These are phyloP conservation scores for Forpus xanthops DNA, from an alignment of 2,797 vertebrate genomes.

Conservation along the genomic window DNA sequence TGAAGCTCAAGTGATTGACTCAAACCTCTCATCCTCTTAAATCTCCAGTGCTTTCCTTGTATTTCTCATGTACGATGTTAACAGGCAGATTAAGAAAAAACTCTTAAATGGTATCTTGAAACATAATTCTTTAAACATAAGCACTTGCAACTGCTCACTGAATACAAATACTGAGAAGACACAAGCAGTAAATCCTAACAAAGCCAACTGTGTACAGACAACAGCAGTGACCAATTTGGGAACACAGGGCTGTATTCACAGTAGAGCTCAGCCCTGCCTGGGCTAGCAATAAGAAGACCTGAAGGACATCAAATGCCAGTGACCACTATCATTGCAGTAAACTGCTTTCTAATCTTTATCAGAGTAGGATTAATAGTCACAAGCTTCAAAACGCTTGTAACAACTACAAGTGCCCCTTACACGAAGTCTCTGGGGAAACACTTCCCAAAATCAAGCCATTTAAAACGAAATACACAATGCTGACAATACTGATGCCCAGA, in stretches of 20 bases:
- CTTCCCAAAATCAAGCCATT: neutral
- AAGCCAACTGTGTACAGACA: neutral
- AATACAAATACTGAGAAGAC: neutral
- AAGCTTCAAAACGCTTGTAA: neutral
- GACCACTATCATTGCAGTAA: neutral
- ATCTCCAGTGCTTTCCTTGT: conserved; percentile 37
- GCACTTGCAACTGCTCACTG: neutral
- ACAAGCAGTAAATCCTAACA: conserved; percentile 1
- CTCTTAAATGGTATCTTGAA: conserved; percentile 4
- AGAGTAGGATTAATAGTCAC: neutral
- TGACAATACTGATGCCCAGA: neutral
- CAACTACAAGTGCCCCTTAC: neutral
- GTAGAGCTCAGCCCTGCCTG: neutral
- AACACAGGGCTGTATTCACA: neutral
- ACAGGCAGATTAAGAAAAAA: conserved; percentile 20
- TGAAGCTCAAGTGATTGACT: conserved; percentile 67
- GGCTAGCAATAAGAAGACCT: neutral
- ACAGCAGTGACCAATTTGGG: neutral
- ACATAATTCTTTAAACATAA: neutral
- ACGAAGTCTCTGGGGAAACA: neutral
- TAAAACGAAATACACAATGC: neutral
- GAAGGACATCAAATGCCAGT: neutral
- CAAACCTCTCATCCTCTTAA: conserved; percentile 68
- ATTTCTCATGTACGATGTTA: conserved; percentile 33
- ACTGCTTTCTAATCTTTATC: neutral